Percentiles rank a stretch among this genome's conserved stretches.
Conservation (phyloP, 1,140 invertebrate genomes). For the Drosophila serrata region DNA sequence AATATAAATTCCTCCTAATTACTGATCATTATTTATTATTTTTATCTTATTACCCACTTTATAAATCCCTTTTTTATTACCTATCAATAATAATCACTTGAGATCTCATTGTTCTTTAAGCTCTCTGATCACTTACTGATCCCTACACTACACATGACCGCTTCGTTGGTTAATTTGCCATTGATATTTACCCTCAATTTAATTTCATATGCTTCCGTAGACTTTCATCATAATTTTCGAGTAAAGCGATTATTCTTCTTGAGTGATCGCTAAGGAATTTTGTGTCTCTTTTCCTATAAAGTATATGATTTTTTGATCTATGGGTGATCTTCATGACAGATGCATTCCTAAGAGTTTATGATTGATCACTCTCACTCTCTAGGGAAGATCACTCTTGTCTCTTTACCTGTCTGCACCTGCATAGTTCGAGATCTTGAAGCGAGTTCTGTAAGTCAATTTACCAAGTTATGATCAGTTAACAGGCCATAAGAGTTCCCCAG, state of each 20-base stretch:
- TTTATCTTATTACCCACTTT: background rate
- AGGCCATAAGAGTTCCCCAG: slow-evolving; percentile 39
- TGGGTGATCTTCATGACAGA: background rate
- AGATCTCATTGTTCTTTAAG: slow-evolving; percentile 17
- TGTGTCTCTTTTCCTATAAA: background rate
- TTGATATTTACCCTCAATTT: slow-evolving; percentile 38
- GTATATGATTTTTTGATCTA: slow-evolving; percentile 10
- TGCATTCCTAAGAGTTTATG: background rate
- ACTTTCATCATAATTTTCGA: slow-evolving; percentile 14
- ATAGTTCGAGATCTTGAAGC: slow-evolving; percentile 5
- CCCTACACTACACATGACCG: slow-evolving; percentile 45
- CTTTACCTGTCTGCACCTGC: slow-evolving; percentile 9
- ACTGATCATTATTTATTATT: background rate
- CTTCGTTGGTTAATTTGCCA: slow-evolving; percentile 44
- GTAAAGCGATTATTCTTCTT: slow-evolving; percentile 42
- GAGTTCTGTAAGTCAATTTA: slow-evolving; percentile 42
- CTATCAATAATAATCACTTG: background rate
- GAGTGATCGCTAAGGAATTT: slow-evolving; percentile 15
- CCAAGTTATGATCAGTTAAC: slow-evolving; percentile 47
- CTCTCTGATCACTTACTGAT: slow-evolving; percentile 42
- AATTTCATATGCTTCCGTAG: slow-evolving; percentile 47
- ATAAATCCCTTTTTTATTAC: background rate
- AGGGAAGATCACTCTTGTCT: slow-evolving; percentile 7
- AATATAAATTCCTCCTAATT: too few relatives aligned
- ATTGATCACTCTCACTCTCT: background rate